phyloP scores from a whole-genome alignment of 2,888 invertebrate species.

The Eupithecia tripunctaria region DNA sequence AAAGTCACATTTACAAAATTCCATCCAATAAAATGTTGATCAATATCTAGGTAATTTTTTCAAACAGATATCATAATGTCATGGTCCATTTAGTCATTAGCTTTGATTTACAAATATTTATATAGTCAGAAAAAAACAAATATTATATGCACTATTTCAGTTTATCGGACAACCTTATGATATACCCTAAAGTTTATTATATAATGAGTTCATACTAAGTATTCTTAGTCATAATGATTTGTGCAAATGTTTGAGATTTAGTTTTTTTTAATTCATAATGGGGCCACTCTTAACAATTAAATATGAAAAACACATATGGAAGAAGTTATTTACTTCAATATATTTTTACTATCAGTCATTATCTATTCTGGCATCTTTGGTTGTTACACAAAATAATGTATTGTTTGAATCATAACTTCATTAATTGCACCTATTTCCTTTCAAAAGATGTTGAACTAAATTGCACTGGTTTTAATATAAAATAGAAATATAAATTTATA shows the following conservation, averaged over 20 bases:
- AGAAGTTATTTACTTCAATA: conserved; percentile 57
- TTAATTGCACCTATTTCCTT: conserved; percentile 52
- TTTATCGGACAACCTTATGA: conserved; percentile 23
- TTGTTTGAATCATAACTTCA: conserved; percentile 40
- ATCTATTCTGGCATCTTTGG: conserved; percentile 73
- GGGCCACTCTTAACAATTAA: conserved; percentile 56
- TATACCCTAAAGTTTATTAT: conserved; percentile 30
- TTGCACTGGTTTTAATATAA: conserved; percentile 71
- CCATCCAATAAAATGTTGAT: conserved; percentile 80
- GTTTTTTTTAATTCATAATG: conserved; percentile 55
- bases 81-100: conserved; percentile 72
- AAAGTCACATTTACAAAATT: conserved; percentile 66
- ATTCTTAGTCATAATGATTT: conserved; percentile 63
- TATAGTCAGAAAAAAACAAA: conserved; percentile 27
- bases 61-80: conserved; percentile 58
- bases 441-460: conserved; percentile 61
- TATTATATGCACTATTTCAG: conserved; percentile 6
- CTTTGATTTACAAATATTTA: conserved; percentile 62
- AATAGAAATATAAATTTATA: conserved; percentile 61
- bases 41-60: conserved; percentile 65
- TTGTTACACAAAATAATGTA: conserved; percentile 54
- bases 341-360: conserved; percentile 63
- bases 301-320: conserved; percentile 60
- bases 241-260: conserved; percentile 68
- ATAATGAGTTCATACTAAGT: conserved; percentile 39